Evolutionary conservation across 2,888 invertebrate genomes (phyloP).

Genomic region (Shargacucullia verbasci): DNA sequence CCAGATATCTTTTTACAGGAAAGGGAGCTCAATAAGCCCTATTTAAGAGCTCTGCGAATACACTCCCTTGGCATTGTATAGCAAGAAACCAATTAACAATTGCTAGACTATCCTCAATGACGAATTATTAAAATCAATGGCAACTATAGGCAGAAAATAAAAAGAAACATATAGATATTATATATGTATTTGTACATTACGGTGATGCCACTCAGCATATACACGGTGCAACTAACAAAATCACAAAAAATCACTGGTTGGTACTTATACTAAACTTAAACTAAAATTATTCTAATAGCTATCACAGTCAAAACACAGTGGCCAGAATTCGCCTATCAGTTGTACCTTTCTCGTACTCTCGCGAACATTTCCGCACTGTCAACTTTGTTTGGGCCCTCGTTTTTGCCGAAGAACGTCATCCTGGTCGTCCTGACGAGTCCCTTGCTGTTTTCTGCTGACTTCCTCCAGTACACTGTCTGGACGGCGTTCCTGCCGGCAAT

Average conservation of each 20-base stretch:
- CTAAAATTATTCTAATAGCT: conserved; percentile 51
- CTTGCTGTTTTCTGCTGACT: conserved; percentile 82
- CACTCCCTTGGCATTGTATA: not conserved
- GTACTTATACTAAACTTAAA: conserved; percentile 40
- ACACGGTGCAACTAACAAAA: conserved; percentile 31
- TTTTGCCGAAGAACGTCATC: conserved; percentile 89
- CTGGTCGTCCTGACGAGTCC: conserved; percentile 88
- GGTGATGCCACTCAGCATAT: conserved; percentile 35
- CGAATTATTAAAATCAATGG: conserved; percentile 16
- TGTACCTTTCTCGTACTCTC: conserved; percentile 80
- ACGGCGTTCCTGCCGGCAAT: conserved; percentile 93
- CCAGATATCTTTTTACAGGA: not conserved
- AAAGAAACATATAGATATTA: conserved; percentile 34
- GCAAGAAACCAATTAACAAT: conserved; percentile 14
- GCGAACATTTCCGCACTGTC: conserved; percentile 85
- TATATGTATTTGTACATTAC: conserved; percentile 54
- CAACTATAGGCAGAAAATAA: conserved; percentile 8
- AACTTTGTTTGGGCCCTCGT: conserved; percentile 80
- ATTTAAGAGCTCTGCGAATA: conserved; percentile 3
- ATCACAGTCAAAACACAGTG: conserved; percentile 64
- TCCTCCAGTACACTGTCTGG: conserved; percentile 94
- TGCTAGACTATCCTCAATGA: conserved; percentile 1
- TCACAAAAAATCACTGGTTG: conserved; percentile 50
- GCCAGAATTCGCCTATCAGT: conserved; percentile 52
- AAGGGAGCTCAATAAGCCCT: conserved; percentile 7